These are phyloP conservation scores for Percopsis omiscomaycus DNA, from an alignment of 2,797 vertebrate species.

Conservation along the genomic window DNA sequence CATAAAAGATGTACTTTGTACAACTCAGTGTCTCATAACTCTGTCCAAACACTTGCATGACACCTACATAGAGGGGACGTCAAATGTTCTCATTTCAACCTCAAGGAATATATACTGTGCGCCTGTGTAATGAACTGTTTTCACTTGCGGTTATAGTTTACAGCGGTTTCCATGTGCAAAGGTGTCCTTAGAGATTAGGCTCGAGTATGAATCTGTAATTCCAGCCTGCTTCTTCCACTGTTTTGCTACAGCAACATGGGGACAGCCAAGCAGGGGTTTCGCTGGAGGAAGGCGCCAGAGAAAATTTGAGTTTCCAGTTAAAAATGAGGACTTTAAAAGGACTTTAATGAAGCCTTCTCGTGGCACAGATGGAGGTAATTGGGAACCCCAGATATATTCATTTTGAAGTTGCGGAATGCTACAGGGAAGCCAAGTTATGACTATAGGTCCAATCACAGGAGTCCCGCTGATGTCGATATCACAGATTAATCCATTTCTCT, in stretches of 20 bases:
- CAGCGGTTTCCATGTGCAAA: conserved; percentile 68
- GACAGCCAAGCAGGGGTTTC: conserved; percentile 51
- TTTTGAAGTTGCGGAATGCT: conserved; percentile 9
- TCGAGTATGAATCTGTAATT: conserved; percentile 58
- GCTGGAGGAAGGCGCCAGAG: conserved; percentile 61
- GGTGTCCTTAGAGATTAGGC: conserved; percentile 68
- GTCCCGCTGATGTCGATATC: conserved; percentile 1
- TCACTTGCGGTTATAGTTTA: conserved; percentile 54
- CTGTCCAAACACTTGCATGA: conserved; percentile 25
- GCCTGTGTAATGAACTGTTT: conserved; percentile 55
- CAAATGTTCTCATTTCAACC: conserved; percentile 17
- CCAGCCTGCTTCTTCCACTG: conserved; percentile 66
- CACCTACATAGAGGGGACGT: conserved; percentile 5
- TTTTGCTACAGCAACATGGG: conserved; percentile 26
- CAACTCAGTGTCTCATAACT: conserved; percentile 31
- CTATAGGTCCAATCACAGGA: conserved; percentile 9
- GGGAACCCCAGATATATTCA: conserved; percentile 15
- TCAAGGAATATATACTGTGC: conserved; percentile 42
- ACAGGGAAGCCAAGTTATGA: conserved; percentile 19
- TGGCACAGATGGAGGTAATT: conserved; percentile 28
- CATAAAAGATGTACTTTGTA: conserved; percentile 33
- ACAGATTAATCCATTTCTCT: conserved; percentile 16
- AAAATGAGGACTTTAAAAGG: conserved; percentile 38
- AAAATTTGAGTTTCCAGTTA: conserved; percentile 52
- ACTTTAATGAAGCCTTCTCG: conserved; percentile 28